Conservation (phyloP, 2,888 invertebrate genomes). For the Carpatolechia fugitivella region DNA sequence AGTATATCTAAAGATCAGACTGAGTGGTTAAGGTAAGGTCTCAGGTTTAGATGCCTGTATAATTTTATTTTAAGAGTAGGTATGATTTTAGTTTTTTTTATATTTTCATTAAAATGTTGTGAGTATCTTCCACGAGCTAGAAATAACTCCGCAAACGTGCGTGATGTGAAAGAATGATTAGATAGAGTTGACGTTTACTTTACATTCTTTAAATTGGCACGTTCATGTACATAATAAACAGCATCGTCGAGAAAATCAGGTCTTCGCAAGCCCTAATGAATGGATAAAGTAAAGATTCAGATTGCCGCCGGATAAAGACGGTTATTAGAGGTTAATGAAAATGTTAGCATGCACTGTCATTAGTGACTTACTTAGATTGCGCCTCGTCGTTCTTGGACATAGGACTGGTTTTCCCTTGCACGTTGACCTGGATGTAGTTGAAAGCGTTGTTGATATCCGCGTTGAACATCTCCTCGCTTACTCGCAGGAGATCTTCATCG, state of each 20-base stretch:
- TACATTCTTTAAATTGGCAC: constrained; percentile 2
- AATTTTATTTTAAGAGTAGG: no score
- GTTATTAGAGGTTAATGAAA: constrained; percentile 19
- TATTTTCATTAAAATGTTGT: no score
- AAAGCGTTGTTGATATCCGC: constrained; percentile 88
- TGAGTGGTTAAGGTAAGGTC: no score
- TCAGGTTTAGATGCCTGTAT: no score
- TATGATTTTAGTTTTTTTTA: no score
- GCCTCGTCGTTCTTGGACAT: constrained; percentile 86
- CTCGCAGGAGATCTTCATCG: constrained; percentile 82
- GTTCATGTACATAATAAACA: background rate
- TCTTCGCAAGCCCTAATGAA: constrained; percentile 5
- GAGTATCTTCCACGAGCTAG: background rate
- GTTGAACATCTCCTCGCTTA: constrained; percentile 85
- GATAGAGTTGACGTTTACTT: constrained; percentile 1
- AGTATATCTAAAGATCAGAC: no score
- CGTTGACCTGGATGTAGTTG: constrained; percentile 83
- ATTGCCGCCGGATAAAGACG: constrained; percentile 11
- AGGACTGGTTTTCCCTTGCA: constrained; percentile 86
- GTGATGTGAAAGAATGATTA: background rate
- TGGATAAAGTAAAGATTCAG: constrained; percentile 9
- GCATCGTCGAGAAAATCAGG: background rate
- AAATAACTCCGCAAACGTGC: background rate
- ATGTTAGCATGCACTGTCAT: constrained; percentile 14
- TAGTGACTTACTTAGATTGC: constrained; percentile 82